Evolutionary conservation across 2,888 invertebrate genomes (phyloP), one percentile per base, ranked within the genome.

Genomic region (Eupithecia exiguata): DNA sequence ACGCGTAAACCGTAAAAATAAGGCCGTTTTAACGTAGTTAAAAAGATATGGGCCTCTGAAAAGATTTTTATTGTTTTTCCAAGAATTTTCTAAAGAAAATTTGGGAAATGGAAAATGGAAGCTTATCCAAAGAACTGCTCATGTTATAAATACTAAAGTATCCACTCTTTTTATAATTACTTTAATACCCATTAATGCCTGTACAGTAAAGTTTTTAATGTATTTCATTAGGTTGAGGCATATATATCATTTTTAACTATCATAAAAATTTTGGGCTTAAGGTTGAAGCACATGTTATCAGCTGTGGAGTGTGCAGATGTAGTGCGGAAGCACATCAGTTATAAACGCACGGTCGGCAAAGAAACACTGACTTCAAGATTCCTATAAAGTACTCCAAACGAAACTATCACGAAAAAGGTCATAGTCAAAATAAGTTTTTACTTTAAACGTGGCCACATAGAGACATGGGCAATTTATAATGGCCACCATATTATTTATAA

Each of bases 21-120:
- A 79, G 74, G 77, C 80, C 81, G 79, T 83, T 79, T 81, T 80
- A 83, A 81, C 82, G 78, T 84, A 79, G 80, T 82, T 82, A 81
- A 75, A 79, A 82, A 83, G 79, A 77, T 81, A 72, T 74, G 72
- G 65, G 18, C 65, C 70, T 71, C 69, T 30, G 49, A 79, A 78
- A 77, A 72, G 49, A 70, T 68, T 46, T 71, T 43, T 66, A 66
- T 66, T 66, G 65, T 66, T 66, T 66, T 66, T 66, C 12, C 40
- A 66, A 21, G 21, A 66, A 40, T 21, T 46, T 63, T 40, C 5
- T 38, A 0, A 3, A 3, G 2, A 25, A 66, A n/a, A 38, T 63
- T 66, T 66, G 65, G n/a, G 36, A 66, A 12, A 40, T 66, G 21
- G 38, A 38, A 36, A 65, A 38, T n/a, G 65, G 30, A 62, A 62